phyloP scores from a whole-genome alignment of 2,797 vertebrate species.

The Serranus cabrilla region DNA sequence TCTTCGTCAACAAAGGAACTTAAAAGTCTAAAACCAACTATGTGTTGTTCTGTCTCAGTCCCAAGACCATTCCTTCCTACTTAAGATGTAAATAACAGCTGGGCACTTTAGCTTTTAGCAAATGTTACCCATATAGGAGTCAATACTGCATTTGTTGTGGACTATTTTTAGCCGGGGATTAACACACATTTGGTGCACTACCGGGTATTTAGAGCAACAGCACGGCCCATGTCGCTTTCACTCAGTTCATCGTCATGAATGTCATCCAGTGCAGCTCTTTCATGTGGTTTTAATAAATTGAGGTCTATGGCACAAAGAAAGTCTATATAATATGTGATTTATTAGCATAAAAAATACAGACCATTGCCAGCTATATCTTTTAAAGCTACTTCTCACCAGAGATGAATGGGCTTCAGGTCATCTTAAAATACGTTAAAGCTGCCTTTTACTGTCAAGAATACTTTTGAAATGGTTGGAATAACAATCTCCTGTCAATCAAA shows the following conservation, averaged over 20 bases:
- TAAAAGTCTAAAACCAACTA: background rate
- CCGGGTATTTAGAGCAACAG: slow-evolving; percentile 19
- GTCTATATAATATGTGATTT: background rate
- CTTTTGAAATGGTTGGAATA: no score
- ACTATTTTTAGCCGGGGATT: slow-evolving; percentile 21
- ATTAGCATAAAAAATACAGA: background rate
- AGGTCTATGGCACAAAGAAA: background rate
- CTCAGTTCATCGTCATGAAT: background rate
- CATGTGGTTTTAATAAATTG: background rate
- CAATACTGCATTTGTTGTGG: slow-evolving; percentile 27
- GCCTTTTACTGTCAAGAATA: no score
- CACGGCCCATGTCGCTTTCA: background rate
- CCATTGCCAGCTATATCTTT: background rate
- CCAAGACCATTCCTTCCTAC: background rate
- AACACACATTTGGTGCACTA: slow-evolving; percentile 21
- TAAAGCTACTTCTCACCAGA: background rate
- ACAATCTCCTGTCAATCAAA: no score
- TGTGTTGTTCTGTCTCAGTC: background rate
- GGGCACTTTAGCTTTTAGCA: slow-evolving; percentile 20
- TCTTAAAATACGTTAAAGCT: no score
- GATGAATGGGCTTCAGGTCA: no score
- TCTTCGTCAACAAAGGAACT: background rate
- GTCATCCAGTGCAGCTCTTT: background rate
- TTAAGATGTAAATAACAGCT: slow-evolving; percentile 23
- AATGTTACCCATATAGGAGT: slow-evolving; percentile 11